Evolutionary conservation across 2,113 vertebrate species (phyloP).

Genomic region (Podarcis cretensis): DNA sequence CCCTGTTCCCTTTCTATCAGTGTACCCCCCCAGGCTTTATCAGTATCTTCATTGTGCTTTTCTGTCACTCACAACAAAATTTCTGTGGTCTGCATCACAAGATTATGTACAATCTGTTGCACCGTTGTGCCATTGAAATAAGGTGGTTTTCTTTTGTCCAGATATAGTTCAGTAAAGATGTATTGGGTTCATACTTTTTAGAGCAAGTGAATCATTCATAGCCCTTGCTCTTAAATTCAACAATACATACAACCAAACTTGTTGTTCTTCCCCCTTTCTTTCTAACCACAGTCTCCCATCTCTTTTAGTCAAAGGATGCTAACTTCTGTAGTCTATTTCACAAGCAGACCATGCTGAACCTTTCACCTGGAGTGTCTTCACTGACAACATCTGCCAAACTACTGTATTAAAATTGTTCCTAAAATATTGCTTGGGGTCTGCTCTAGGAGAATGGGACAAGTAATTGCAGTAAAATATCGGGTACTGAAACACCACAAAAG

Average conservation of each 20-base stretch:
- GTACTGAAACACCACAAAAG: neutral
- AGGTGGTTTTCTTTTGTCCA: neutral
- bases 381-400: neutral
- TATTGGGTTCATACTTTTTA: neutral
- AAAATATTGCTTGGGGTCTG: fast-evolving
- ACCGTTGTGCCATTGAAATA: no score
- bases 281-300: fast-evolving
- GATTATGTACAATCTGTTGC: neutral
- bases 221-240: neutral
- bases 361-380: neutral
- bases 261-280: fast-evolving
- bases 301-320: neutral
- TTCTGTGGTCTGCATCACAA: neutral
- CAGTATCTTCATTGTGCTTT: neutral
- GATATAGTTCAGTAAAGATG: neutral
- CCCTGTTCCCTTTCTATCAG: neutral
- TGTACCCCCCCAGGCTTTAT: neutral
- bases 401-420: neutral
- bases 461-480: fast-evolving
- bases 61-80: no score
- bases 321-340: fast-evolving
- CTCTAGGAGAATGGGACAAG: neutral
- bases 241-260: neutral
- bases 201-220: neutral
- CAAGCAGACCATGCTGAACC: neutral